Evolutionary conservation across 1,140 invertebrate species (phyloP).

Genomic region (Hydropsyche tenuis): DNA sequence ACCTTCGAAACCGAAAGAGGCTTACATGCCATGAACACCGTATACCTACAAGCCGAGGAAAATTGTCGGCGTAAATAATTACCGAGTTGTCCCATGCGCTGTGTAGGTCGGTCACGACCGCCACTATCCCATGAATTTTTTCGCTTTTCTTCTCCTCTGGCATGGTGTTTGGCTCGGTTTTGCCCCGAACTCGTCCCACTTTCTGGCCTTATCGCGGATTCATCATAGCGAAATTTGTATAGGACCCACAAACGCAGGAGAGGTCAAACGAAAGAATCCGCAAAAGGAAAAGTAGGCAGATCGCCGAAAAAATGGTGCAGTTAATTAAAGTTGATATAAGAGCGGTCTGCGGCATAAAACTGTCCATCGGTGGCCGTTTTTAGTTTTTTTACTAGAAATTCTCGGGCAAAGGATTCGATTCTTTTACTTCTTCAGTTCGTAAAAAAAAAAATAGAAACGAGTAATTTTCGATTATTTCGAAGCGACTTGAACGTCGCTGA

Average conservation of each 20-base stretch:
- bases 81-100: constrained; percentile 31
- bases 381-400: too few relatives aligned
- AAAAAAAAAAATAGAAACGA: background rate
- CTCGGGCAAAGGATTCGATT: too few relatives aligned
- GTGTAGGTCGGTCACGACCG: constrained; percentile 32
- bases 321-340: too few relatives aligned
- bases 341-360: too few relatives aligned
- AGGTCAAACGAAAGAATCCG: background rate
- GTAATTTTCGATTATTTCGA: too few relatives aligned
- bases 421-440: too few relatives aligned
- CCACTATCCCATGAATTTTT: constrained; percentile 34
- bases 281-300: background rate
- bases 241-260: constrained; percentile 18
- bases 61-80: constrained; percentile 30
- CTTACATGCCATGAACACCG: too few relatives aligned
- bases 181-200: constrained; percentile 30
- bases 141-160: background rate
- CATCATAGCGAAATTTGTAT: constrained; percentile 16
- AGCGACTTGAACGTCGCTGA: background rate
- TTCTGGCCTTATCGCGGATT: constrained; percentile 27
- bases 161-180: background rate
- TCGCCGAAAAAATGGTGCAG: too few relatives aligned
- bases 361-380: too few relatives aligned
- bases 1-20: too few relatives aligned
- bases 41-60: background rate